A percentile compares a stretch with the other conserved stretches of the same genome.
Evolutionary conservation across 2,888 invertebrate species (phyloP).

Genomic region (Drymonia ruficornis): DNA sequence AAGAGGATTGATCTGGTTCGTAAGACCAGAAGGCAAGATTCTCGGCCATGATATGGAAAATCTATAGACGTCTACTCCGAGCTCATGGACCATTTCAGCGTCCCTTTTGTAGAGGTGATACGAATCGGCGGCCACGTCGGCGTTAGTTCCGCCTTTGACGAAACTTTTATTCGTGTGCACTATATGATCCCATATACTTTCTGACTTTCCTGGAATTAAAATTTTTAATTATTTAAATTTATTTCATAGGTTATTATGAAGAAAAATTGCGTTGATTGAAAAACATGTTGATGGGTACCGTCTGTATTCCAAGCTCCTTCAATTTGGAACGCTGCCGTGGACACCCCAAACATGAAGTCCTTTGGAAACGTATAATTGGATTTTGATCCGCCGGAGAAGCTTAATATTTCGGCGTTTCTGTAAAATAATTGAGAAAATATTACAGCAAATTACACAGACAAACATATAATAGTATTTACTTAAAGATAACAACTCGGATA

Average conservation of each 20-base stretch:
- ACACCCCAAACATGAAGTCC: conserved; percentile 85
- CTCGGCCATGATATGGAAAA: conserved; percentile 92
- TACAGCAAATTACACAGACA: background rate
- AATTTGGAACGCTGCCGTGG: conserved; percentile 86
- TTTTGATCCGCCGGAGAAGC: conserved; percentile 70
- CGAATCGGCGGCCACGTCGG: conserved; percentile 88
- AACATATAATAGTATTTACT: background rate
- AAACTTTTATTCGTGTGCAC: conserved; percentile 79
- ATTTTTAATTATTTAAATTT: conserved; percentile 7
- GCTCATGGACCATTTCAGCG: conserved; percentile 85
- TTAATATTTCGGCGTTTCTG: conserved; percentile 61
- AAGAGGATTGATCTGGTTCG: conserved; percentile 86
- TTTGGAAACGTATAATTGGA: conserved; percentile 80
- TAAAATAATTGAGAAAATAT: conserved; percentile 11
- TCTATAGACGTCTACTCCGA: conserved; percentile 88
- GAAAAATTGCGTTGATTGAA: background rate
- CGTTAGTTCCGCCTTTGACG: conserved; percentile 84
- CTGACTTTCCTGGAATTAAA: conserved; percentile 83
- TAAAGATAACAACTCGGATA: background rate
- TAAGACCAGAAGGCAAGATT: conserved; percentile 88
- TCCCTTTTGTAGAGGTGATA: conserved; percentile 88
- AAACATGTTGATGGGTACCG: conserved; percentile 48
- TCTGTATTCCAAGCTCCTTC: conserved; percentile 85
- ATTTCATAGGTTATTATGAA: background rate
- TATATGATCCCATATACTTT: conserved; percentile 86